These are phyloP conservation scores for Cephalotes varians DNA, from an alignment of 2,888 invertebrate genomes.

Conservation along the genomic window DNA sequence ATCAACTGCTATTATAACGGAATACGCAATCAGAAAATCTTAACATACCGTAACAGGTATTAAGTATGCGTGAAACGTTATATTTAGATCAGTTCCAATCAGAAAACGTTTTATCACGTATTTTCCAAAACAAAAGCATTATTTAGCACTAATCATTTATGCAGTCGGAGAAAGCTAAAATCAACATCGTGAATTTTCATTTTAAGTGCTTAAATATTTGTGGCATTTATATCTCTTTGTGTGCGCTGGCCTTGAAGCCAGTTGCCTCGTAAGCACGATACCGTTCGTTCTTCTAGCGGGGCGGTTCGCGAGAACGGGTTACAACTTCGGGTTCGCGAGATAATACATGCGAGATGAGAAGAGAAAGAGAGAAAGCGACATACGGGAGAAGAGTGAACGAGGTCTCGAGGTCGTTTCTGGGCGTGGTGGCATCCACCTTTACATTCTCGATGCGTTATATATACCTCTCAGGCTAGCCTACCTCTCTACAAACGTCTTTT, in stretches of 20 bases:
- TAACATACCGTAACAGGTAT: neutral
- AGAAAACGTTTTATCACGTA: neutral
- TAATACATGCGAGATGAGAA: slow-evolving; percentile 68
- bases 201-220: neutral
- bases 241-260: slow-evolving; percentile 49
- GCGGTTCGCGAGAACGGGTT: slow-evolving; percentile 38
- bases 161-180: neutral
- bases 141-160: neutral
- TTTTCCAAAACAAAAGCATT: neutral
- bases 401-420: slow-evolving; percentile 82
- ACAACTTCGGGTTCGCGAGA: slow-evolving; percentile 67
- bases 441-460: slow-evolving; percentile 66
- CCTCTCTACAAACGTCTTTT: slow-evolving; percentile 67
- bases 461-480: slow-evolving; percentile 41
- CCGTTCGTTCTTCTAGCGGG: slow-evolving; percentile 47
- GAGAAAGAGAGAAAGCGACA: slow-evolving; percentile 39
- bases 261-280: slow-evolving; percentile 52
- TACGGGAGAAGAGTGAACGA: slow-evolving; percentile 60
- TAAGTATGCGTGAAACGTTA: neutral
- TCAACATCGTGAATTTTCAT: neutral
- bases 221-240: slow-evolving; percentile 7
- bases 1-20: slow-evolving; percentile 24
- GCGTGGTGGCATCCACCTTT: slow-evolving; percentile 82
- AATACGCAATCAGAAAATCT: neutral
- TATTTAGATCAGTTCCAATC: slow-evolving; percentile 1